Percentiles rank a stretch among this genome's conserved stretches.
These are phyloP conservation scores for Falco rusticolus DNA, from an alignment of 2,797 vertebrate genomes.

Conservation along the genomic window DNA sequence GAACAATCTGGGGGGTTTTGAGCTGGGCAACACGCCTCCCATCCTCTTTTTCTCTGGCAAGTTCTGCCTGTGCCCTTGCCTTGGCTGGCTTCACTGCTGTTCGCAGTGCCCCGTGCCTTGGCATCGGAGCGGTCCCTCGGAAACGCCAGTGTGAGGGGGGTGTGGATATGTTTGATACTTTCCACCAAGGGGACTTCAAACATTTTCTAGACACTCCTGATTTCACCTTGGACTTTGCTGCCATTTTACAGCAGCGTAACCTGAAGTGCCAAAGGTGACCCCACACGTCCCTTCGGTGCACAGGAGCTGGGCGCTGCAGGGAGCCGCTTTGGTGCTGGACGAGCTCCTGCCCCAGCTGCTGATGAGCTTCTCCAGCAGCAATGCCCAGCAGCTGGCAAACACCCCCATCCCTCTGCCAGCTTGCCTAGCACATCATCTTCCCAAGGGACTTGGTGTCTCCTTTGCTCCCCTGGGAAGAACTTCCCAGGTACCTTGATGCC, in stretches of 20 bases:
- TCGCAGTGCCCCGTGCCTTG: neutral
- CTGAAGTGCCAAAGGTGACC: too few species aligned
- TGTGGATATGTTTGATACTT: neutral
- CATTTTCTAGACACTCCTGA: neutral
- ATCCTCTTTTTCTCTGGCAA: neutral
- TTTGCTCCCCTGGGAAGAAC: neutral
- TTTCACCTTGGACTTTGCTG: neutral
- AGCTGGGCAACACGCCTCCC: neutral
- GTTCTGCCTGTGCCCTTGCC: neutral
- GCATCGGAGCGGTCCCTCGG: neutral
- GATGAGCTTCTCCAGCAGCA: neutral
- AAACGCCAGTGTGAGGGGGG: fast-evolving
- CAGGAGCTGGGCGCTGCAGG: neutral
- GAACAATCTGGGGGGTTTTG: fast-evolving
- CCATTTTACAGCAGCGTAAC: neutral
- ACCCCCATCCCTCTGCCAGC: neutral
- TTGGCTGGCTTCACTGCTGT: neutral
- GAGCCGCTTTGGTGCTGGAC: neutral
- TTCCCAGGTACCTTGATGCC: neutral
- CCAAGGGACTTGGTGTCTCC: neutral
- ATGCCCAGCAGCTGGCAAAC: neutral
- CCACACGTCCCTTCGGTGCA: neutral
- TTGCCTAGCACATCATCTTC: fast-evolving
- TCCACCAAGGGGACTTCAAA: neutral
- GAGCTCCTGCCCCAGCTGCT: too few species aligned